Percentiles rank a stretch among this genome's conserved stretches.
phyloP scores from a whole-genome alignment of 2,797 vertebrate genomes.

The Alauda arvensis region DNA sequence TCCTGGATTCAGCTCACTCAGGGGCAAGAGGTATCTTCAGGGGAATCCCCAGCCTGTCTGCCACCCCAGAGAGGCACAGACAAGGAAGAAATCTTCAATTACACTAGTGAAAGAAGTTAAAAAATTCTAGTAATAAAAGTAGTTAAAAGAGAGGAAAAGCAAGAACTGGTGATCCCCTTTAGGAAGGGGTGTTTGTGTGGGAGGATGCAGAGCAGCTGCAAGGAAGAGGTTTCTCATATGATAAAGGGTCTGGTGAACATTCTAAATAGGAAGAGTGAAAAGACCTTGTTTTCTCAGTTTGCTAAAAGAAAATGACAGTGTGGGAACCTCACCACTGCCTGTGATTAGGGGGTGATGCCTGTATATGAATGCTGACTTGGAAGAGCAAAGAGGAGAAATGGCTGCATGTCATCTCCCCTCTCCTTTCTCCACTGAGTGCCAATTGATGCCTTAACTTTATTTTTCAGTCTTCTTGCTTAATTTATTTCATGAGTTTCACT shows the following conservation, averaged over 20 bases:
- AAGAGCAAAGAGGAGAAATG: rapidly evolving
- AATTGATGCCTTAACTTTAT: neutral
- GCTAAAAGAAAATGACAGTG: neutral
- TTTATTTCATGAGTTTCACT: neutral
- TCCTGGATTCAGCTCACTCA: neutral
- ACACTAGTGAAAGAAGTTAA: neutral
- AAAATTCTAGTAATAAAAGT: neutral
- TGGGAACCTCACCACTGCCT: neutral
- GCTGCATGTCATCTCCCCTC: neutral
- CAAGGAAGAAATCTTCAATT: neutral
- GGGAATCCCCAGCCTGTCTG: neutral
- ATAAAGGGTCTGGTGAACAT: neutral
- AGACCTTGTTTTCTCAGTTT: neutral
- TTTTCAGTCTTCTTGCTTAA: neutral
- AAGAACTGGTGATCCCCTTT: neutral
- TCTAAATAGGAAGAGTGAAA: neutral
- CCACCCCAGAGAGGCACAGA: rapidly evolving
- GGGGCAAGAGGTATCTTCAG: neutral
- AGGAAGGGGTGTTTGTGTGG: neutral
- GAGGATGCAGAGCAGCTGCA: neutral
- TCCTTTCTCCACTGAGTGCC: neutral
- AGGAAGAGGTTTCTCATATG: neutral
- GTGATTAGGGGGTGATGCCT: neutral
- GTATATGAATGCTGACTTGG: neutral
- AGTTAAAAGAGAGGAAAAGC: neutral